Evolutionary conservation across 2,113 vertebrate genomes (phyloP), one percentile per base, ranked within the genome.

Genomic region (Columba livia): DNA sequence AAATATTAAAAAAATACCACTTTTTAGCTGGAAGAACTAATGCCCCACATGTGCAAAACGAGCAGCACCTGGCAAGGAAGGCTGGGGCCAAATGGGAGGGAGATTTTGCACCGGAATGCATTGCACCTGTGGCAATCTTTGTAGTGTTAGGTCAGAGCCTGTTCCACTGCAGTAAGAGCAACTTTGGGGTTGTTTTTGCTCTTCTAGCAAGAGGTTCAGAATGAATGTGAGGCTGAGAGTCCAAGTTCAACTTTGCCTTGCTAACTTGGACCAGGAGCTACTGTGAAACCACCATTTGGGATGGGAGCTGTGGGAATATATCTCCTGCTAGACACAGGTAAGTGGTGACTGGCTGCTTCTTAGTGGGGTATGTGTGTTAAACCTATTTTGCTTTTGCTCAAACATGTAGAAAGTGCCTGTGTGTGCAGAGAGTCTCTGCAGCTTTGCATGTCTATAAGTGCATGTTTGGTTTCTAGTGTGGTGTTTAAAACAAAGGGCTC

Each of bases 141-240:
- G 44, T 47, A 19, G 44, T 18, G 44, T 47, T 47, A 47, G 44
- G 44, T 47, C 44, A 12, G 32, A 47, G 7, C 0, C 18, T n/a
- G 23, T 1, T 36, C 5, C 0, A 0, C 12, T 57, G 25, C 2
- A 3, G 28, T 16, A 3, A 44, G 15, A 26, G 34, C 1, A 2
- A 4, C 2, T 11, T 1, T 58, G 36, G 15, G 21, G 15, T 7
- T 81, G 69, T 23, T 34, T 7, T 13, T 44, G 14, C 1, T 80
- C 7, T 6, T 1, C 11, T 28, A 15, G 44, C 3, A 31, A 11
- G 16, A 13, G 15, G 12, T 4, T 64, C 1, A 5, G 47, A 3
- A 12, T 42, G 29, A 42, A 16, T 2, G 1, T 42, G 23, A 12
- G 2, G 5, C n/a, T 77, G 19, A 31, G 40, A n/a, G 23, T 10